phyloP scores from a whole-genome alignment of 2,113 vertebrate species.

The Mobula hypostoma region DNA sequence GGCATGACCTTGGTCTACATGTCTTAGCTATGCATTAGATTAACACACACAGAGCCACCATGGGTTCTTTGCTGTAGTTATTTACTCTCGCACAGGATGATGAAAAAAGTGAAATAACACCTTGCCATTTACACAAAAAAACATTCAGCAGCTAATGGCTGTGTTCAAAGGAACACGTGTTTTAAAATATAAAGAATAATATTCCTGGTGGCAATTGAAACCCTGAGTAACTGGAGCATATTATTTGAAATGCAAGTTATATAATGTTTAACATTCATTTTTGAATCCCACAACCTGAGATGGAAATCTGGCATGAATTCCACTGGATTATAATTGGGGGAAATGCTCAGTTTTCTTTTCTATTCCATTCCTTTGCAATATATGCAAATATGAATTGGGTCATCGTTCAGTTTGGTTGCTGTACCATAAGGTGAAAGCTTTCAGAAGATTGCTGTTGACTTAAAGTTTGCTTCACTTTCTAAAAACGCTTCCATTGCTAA shows the following conservation, averaged over 20 bases:
- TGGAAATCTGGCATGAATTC: not conserved
- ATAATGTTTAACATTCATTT: constrained; percentile 13
- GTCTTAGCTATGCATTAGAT: not conserved
- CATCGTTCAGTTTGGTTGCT: not conserved
- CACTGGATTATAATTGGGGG: not conserved
- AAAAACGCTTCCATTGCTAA: not conserved
- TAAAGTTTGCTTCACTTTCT: constrained; percentile 27
- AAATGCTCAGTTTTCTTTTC: not conserved
- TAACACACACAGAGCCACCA: constrained; percentile 5
- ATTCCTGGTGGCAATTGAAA: not conserved
- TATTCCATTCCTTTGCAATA: not conserved
- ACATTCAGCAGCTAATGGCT: not conserved
- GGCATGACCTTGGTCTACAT: not conserved
- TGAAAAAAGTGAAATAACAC: not conserved
- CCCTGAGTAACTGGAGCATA: not conserved
- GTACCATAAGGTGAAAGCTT: constrained; percentile 33
- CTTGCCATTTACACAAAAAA: not conserved
- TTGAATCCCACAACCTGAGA: not conserved
- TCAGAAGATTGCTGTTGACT: not conserved
- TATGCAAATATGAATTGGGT: not conserved
- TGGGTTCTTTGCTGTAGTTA: not conserved
- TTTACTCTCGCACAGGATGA: not conserved
- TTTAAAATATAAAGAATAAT: not conserved
- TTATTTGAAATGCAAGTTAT: not conserved
- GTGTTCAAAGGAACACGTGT: not conserved